Percentiles rank a stretch among this genome's conserved stretches.
These are phyloP conservation scores for Pseudomyrmex sp. DNA, from an alignment of 1,140 invertebrate genomes.

Conservation along the genomic window DNA sequence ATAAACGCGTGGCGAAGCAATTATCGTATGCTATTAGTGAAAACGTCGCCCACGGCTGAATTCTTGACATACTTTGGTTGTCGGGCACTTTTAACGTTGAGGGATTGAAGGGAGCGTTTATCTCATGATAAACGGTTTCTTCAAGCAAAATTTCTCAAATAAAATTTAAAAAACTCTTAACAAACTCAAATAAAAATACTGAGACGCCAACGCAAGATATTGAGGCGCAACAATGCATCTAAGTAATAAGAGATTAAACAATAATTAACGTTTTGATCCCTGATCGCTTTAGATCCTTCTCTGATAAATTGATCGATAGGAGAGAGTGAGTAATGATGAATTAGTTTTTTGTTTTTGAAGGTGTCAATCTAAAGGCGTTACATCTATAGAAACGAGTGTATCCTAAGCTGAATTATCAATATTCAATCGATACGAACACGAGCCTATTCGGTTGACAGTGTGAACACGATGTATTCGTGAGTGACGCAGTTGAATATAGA, in stretches of 20 bases:
- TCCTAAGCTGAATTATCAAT: slow-evolving; percentile 54
- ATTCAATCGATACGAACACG: slow-evolving; percentile 44
- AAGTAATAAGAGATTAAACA: no score
- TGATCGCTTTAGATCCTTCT: no score
- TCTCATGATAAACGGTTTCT: slow-evolving; percentile 22
- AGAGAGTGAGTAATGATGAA: no score
- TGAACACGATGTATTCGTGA: not conserved
- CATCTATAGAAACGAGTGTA: slow-evolving; percentile 17
- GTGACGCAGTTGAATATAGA: slow-evolving; percentile 37
- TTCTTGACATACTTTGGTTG: slow-evolving; percentile 71
- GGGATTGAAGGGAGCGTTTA: slow-evolving; percentile 30
- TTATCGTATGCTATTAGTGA: slow-evolving; percentile 72
- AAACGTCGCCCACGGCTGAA: slow-evolving; percentile 66
- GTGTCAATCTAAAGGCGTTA: not conserved
- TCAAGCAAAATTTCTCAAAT: not conserved
- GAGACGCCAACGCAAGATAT: no score
- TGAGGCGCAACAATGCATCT: no score
- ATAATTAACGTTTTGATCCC: no score
- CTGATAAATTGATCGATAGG: no score
- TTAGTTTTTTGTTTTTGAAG: no score
- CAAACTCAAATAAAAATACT: no score
- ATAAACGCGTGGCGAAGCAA: slow-evolving; percentile 66
- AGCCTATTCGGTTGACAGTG: slow-evolving; percentile 31
- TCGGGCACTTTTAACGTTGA: not conserved
- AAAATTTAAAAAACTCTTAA: no score